Base-by-base conservation (phyloP, 2,888 invertebrate genomes). In the Sinhomidia bicolor region DNA sequence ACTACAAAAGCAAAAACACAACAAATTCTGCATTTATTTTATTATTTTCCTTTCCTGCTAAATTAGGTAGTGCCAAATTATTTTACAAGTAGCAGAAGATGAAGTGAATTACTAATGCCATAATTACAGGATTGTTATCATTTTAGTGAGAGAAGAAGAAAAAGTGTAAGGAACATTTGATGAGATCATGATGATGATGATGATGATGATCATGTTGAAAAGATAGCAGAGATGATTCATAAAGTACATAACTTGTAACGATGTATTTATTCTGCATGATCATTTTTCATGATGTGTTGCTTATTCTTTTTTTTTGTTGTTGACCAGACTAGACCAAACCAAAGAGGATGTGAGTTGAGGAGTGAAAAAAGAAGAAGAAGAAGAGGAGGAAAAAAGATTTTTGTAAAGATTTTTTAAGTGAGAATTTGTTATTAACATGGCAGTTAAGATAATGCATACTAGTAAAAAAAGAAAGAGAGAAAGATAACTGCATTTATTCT, bases 131-230 rank as follows among this genome's bases (percentile, higher is more conserved):
- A 32, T 65, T n/a, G 65, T 65, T 65, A 65, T 17, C 32, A 29
- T 29, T 32, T 65, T 65, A 65, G 65, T 17, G 65, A 17, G 57
- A 36, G 57, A 65, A 36, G 32, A 62, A 32, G 29, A 65, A 36
- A 17, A 36, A 29, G 26, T 4, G n/a, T 1, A 51, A 23, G n/a
- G n/a, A 51, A 23, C 57, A 36, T n/a, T n/a, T n/a, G n/a, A n/a
- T n/a, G 14, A 36, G 23, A 36, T 36, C 36, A 1, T 32, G 36
- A 14, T 32, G 14, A 14, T 60, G 60, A 60, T 26, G 23, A 57
- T 9, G 17, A 57, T n/a, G 51, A 51, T 51, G 51, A 51, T 41
- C 10, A n/a, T n/a, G n/a, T n/a, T n/a, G n/a, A n/a, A n/a, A n/a
- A n/a, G n/a, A n/a, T n/a, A n/a, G n/a, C n/a, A n/a, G n/a, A n/a